Evolutionary conservation across 2,113 vertebrate species (phyloP).

Genomic region (Sinosuthora webbiana): DNA sequence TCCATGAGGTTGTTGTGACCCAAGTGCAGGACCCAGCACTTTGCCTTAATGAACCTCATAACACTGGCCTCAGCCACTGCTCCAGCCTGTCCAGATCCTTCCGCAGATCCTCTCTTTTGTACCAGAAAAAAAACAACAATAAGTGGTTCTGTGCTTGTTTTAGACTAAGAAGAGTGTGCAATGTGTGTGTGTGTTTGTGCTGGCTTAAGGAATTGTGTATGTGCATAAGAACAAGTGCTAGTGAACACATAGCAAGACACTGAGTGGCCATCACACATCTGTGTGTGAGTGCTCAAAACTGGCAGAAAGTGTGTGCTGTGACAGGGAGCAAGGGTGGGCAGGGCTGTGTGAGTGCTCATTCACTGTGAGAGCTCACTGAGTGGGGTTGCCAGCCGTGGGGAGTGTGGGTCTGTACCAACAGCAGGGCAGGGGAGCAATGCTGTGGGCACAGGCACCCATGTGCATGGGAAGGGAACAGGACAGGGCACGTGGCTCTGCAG

Average conservation of each 20-base stretch:
- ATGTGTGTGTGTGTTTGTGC: not conserved
- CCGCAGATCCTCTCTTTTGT: not conserved
- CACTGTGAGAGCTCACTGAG: accelerated
- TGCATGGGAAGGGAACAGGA: not conserved
- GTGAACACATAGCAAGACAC: not conserved
- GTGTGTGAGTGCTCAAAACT: accelerated
- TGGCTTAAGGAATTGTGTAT: not conserved
- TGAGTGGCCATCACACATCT: accelerated
- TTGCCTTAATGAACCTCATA: not conserved
- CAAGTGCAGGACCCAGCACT: not conserved
- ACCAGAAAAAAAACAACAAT: not conserved
- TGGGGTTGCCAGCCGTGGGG: not conserved
- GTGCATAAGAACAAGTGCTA: not conserved
- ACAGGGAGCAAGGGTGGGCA: not conserved
- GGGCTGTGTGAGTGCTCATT: not conserved
- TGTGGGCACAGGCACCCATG: not conserved
- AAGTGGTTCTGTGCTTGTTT: not conserved
- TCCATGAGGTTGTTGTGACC: not conserved
- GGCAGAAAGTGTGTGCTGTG: accelerated
- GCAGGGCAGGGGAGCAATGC: not conserved
- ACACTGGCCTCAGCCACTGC: not conserved
- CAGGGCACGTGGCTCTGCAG: accelerated
- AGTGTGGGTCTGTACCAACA: accelerated
- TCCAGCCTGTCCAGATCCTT: not conserved
- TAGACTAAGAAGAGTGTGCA: not conserved